phyloP scores from a whole-genome alignment of 2,113 vertebrate genomes.

The Malurus melanocephalus region DNA sequence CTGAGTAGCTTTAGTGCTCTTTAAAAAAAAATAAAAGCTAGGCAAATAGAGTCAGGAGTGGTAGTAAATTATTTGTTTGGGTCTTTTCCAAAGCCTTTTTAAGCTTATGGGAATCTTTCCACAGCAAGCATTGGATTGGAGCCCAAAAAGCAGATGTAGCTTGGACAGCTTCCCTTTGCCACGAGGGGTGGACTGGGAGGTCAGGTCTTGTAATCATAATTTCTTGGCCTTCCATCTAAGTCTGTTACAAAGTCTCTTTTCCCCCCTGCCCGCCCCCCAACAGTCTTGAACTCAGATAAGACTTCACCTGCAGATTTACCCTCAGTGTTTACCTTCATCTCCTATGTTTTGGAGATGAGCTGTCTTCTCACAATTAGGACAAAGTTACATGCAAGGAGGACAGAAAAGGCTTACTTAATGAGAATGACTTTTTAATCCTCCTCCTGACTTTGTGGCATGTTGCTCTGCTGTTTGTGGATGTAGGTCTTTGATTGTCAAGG shows the following conservation, averaged over 20 bases:
- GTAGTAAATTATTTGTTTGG: neutral
- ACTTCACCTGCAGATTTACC: neutral
- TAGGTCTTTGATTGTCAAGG: neutral
- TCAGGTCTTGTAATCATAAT: neutral
- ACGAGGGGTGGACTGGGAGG: neutral
- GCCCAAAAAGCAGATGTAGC: slow-evolving; percentile 13
- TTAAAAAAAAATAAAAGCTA: neutral
- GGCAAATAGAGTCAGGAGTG: neutral
- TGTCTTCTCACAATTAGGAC: neutral
- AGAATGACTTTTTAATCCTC: neutral
- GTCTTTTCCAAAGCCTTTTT: neutral
- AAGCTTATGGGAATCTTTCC: slow-evolving; percentile 19
- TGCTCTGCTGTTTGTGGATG: neutral
- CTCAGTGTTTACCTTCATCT: neutral
- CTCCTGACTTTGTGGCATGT: neutral
- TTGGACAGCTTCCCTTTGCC: slow-evolving; percentile 6
- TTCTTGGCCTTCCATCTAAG: neutral
- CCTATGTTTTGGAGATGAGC: neutral
- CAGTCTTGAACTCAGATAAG: neutral
- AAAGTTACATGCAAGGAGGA: neutral
- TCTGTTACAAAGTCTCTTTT: neutral
- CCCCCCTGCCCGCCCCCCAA: neutral
- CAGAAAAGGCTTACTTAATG: neutral
- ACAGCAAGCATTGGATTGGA: neutral
- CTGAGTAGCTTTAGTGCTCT: neutral